These are phyloP conservation scores for Pongo abelii DNA, from an alignment of 2,113 vertebrate species.

Conservation along the genomic window DNA sequence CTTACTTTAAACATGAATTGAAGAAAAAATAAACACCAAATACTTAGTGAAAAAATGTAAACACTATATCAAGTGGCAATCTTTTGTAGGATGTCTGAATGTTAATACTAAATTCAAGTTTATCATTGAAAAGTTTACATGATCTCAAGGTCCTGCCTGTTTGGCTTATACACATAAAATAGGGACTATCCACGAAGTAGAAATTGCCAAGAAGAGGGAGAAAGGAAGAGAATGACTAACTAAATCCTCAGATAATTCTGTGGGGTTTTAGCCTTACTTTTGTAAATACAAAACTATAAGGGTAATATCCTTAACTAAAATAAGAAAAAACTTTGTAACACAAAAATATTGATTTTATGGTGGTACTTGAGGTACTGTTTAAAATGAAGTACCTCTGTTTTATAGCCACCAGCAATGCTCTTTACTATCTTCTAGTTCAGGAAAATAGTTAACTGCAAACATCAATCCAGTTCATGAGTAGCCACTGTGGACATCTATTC, in stretches of 20 bases:
- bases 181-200: not conserved
- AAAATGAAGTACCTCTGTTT: conserved; percentile 12
- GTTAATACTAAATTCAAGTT: conserved; percentile 2
- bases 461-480: not conserved
- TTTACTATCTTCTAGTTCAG: not conserved
- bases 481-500: not conserved
- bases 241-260: conserved; percentile 1
- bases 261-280: not conserved
- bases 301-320: not conserved
- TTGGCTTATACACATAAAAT: not conserved
- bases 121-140: not conserved
- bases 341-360: conserved; percentile 10
- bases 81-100: not conserved
- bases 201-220: not conserved
- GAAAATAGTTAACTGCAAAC: not conserved
- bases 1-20: not conserved
- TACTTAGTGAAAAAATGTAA: not conserved
- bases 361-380: not conserved
- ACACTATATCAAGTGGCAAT: not conserved
- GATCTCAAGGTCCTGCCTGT: not conserved
- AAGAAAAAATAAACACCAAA: not conserved
- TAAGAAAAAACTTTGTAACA: not conserved
- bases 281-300: not conserved
- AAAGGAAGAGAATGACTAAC: not conserved
- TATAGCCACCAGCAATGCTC: not conserved